Conservation (phyloP, 1,140 invertebrate species). For the Plectrocnemia conspersa region DNA sequence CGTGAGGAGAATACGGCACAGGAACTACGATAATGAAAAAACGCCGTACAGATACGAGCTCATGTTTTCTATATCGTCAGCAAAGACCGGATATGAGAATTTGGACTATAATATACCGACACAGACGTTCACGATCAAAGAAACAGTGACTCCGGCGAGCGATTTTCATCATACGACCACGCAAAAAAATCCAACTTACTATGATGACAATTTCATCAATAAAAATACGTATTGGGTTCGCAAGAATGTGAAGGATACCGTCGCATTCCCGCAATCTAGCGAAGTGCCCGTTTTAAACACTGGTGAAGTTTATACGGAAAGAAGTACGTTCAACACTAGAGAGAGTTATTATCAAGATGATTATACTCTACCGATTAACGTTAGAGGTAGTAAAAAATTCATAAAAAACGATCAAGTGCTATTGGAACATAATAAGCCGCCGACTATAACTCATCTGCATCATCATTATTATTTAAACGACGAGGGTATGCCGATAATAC, state of each 20-base stretch:
- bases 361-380: neutral
- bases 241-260: constrained; percentile 9
- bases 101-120: constrained; percentile 45
- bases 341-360: neutral
- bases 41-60: constrained; percentile 56
- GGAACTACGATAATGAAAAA: constrained; percentile 47
- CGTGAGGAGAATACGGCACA: constrained; percentile 58
- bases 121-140: constrained; percentile 47
- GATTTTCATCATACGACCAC: neutral
- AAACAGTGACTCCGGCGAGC: constrained; percentile 30
- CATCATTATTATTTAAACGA: constrained; percentile 44
- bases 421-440: constrained; percentile 14
- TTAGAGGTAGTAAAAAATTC: constrained; percentile 18
- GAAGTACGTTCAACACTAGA: neutral
- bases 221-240: constrained; percentile 20
- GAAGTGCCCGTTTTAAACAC: constrained; percentile 7
- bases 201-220: neutral
- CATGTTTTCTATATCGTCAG: constrained; percentile 58
- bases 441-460: constrained; percentile 41
- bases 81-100: constrained; percentile 41
- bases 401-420: constrained; percentile 9
- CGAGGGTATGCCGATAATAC: constrained; percentile 31
- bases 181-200: neutral
- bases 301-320: constrained; percentile 10
- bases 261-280: neutral